Percentiles rank a stretch among this genome's conserved stretches.
These are phyloP conservation scores for Argyra leucocephala DNA, from an alignment of 2,888 invertebrate species.

Conservation along the genomic window DNA sequence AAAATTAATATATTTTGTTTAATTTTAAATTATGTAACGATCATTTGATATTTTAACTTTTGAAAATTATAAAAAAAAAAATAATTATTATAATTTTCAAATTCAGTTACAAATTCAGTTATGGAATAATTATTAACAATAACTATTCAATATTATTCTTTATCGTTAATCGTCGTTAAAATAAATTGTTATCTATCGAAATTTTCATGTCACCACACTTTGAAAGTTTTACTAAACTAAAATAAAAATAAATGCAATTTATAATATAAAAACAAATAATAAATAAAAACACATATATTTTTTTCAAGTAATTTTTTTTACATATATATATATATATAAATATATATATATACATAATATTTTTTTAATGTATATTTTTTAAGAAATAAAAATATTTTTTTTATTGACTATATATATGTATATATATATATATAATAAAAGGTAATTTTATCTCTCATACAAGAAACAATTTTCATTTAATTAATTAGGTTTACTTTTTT, in stretches of 20 bases:
- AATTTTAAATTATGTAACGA: too few relatives aligned
- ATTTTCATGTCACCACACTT: too few relatives aligned
- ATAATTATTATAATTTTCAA: too few relatives aligned
- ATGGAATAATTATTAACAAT: too few relatives aligned
- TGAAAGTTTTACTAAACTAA: too few relatives aligned
- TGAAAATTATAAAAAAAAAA: too few relatives aligned
- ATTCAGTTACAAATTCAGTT: too few relatives aligned
- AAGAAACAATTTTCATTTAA: slow-evolving; percentile 3
- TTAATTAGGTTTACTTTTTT: slow-evolving; percentile 10
- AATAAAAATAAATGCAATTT: slow-evolving; percentile 8
- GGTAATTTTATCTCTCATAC: slow-evolving; percentile 12
- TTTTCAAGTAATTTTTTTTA: slow-evolving; percentile 12
- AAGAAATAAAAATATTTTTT: slow-evolving; percentile 19
- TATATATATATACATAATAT: slow-evolving; percentile 20
- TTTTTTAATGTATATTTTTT: slow-evolving; percentile 18
- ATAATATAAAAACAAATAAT: background rate
- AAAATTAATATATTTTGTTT: too few relatives aligned
- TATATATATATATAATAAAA: slow-evolving; percentile 13
- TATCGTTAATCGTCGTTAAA: too few relatives aligned
- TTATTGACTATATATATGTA: slow-evolving; percentile 15
- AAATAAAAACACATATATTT: background rate
- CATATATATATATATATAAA: slow-evolving; percentile 23
- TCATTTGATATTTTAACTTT: too few relatives aligned
- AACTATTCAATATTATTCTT: too few relatives aligned
- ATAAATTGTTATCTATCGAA: too few relatives aligned